phyloP scores from a whole-genome alignment of 2,797 vertebrate species.

The Eulemur mongoz region DNA sequence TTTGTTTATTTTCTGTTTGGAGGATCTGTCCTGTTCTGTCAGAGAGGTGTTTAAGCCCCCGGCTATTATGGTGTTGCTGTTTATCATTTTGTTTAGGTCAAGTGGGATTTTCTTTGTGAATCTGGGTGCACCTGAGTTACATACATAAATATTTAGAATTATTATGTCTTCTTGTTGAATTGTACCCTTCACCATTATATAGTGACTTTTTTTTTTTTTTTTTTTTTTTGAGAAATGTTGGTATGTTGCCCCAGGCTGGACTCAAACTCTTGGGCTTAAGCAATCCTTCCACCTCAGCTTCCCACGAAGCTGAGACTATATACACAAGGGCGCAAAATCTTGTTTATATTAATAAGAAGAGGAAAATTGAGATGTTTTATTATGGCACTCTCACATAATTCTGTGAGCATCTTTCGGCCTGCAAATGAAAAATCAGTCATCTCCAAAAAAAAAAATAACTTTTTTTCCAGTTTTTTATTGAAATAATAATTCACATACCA shows the following conservation, averaged over 20 bases:
- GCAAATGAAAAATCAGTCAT: neutral
- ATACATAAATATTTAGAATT: too few relatives aligned
- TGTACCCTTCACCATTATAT: too few relatives aligned
- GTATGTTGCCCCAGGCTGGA: neutral
- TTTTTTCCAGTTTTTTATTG: slow-evolving; percentile 9
- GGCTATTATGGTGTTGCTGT: too few relatives aligned
- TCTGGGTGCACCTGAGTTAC: too few relatives aligned
- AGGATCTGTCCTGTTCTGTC: too few relatives aligned
- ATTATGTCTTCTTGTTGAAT: too few relatives aligned
- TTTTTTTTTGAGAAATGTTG: neutral
- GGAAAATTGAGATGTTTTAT: neutral
- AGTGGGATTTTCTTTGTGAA: too few relatives aligned
- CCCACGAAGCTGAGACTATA: neutral
- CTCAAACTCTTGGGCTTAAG: neutral
- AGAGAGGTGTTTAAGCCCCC: too few relatives aligned
- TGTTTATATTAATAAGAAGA: neutral
- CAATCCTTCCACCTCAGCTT: neutral
- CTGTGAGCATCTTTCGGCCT: neutral
- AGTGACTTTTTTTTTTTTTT: too few relatives aligned
- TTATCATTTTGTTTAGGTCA: too few relatives aligned
- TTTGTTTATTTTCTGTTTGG: too few relatives aligned
- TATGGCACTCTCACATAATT: neutral
- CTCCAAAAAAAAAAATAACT: neutral
- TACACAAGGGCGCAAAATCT: neutral
- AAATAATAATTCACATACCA: neutral